phyloP scores from a whole-genome alignment of 2,888 invertebrate genomes.

The Neoscelio sp. region DNA sequence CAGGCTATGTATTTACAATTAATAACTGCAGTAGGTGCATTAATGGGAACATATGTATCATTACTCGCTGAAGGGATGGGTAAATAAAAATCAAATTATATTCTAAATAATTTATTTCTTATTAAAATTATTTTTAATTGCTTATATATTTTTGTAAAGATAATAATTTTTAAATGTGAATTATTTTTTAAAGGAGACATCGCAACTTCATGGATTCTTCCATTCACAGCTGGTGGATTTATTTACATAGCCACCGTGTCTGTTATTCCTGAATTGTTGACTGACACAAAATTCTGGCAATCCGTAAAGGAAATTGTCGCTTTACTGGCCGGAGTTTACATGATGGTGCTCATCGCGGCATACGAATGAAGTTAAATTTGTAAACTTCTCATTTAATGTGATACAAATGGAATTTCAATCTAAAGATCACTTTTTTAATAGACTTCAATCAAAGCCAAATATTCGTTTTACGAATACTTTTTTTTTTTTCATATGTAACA shows the following conservation, averaged over 20 bases:
- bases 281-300: slow-evolving; percentile 93
- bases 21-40: slow-evolving; percentile 96
- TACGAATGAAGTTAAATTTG: slow-evolving; percentile 84
- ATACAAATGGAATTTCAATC: neutral
- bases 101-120: slow-evolving; percentile 3
- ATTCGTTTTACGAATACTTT: too few species aligned
- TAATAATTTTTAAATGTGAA: neutral
- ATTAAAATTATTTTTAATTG: slow-evolving; percentile 8
- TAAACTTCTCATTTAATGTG: neutral
- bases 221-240: slow-evolving; percentile 99
- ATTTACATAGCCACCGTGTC: slow-evolving; percentile 99
- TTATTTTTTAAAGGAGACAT: slow-evolving; percentile 83
- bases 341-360: slow-evolving; percentile 97
- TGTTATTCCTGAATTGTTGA: slow-evolving; percentile 98
- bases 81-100: too few species aligned
- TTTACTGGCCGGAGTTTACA: slow-evolving; percentile 93
- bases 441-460: too few species aligned
- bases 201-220: slow-evolving; percentile 94
- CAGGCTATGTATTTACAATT: slow-evolving; percentile 97
- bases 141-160: too few species aligned
- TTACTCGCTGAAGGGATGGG: slow-evolving; percentile 90
- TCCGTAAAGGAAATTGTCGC: slow-evolving; percentile 96
- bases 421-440: too few species aligned
- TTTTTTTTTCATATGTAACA: neutral
- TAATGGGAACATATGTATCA: slow-evolving; percentile 96